These are phyloP conservation scores for Sebastolobus altivelis DNA, from an alignment of 2,797 vertebrate genomes.

Conservation along the genomic window DNA sequence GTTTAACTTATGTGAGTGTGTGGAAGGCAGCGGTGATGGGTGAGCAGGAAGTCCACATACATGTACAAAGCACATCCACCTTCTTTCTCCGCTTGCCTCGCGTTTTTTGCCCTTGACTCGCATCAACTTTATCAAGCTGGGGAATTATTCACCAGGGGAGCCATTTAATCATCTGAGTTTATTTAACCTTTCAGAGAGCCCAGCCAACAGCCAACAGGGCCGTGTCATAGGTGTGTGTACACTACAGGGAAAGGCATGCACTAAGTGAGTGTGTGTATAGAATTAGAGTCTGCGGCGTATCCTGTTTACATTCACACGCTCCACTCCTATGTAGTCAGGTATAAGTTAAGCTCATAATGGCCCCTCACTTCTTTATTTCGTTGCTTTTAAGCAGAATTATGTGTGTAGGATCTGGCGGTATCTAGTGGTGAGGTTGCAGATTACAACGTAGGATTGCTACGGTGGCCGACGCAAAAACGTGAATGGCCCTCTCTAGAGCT, in stretches of 20 bases:
- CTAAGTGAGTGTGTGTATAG: slow-evolving; percentile 68
- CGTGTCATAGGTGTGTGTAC: slow-evolving; percentile 68
- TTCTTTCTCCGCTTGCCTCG: slow-evolving; percentile 2
- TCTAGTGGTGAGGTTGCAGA: not conserved
- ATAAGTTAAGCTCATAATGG: slow-evolving; percentile 28
- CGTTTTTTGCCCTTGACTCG: not conserved
- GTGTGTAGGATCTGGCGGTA: not conserved
- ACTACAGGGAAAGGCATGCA: slow-evolving; percentile 63
- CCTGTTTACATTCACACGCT: slow-evolving; percentile 71
- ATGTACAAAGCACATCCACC: slow-evolving; percentile 13
- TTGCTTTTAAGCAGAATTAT: slow-evolving; percentile 19
- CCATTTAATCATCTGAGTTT: slow-evolving; percentile 61
- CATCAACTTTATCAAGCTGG: slow-evolving; percentile 44
- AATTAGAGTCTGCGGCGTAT: slow-evolving; percentile 47
- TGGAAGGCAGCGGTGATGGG: not conserved
- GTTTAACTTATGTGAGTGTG: slow-evolving; percentile 36
- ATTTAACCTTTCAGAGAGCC: slow-evolving; percentile 46
- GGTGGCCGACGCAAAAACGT: not conserved
- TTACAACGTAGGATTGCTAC: not conserved
- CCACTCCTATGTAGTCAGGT: not conserved
- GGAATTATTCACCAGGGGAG: slow-evolving; percentile 70
- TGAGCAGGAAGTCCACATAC: slow-evolving; percentile 41
- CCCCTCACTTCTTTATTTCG: not conserved
- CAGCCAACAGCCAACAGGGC: slow-evolving; percentile 21
- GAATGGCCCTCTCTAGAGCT: not conserved